Evolutionary conservation across 2,888 invertebrate species (phyloP).

Genomic region (Bombylius major): DNA sequence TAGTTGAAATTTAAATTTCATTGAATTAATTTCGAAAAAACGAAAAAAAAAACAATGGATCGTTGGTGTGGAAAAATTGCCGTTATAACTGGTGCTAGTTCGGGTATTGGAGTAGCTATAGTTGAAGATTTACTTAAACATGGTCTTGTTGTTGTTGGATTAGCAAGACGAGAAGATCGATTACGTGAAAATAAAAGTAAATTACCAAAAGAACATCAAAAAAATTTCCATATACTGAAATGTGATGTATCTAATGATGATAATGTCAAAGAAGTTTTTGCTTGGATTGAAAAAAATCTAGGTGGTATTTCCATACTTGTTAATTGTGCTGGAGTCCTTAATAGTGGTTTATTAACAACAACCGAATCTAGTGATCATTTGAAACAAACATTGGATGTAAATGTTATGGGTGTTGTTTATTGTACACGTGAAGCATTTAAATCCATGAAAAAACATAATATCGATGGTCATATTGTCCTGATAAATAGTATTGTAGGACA

Average conservation of each 20-base stretch:
- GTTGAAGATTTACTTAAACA: constrained; percentile 33
- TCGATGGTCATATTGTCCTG: constrained; percentile 40
- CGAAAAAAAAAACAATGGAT: constrained; percentile 32
- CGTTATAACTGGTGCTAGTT: constrained; percentile 49
- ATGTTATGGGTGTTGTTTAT: constrained; percentile 36
- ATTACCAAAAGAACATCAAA: constrained; percentile 22
- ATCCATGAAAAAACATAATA: constrained; percentile 36
- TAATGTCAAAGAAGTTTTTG: constrained; percentile 41
- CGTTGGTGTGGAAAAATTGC: constrained; percentile 47
- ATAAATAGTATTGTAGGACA: constrained; percentile 36
- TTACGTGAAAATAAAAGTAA: constrained; percentile 24
- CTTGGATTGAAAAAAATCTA: constrained; percentile 36
- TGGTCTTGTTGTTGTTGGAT: constrained; percentile 43
- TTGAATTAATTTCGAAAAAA: no score
- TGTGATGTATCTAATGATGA: constrained; percentile 44
- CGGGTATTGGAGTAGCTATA: constrained; percentile 45
- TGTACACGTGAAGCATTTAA: constrained; percentile 38
- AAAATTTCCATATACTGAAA: constrained; percentile 28
- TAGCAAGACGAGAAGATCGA: constrained; percentile 39
- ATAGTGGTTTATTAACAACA: constrained; percentile 1
- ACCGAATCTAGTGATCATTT: constrained; percentile 20
- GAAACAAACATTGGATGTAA: constrained; percentile 34
- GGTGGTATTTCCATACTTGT: constrained; percentile 45
- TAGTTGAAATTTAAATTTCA: no score
- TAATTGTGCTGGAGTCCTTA: constrained; percentile 41